phyloP scores from a whole-genome alignment of 1,140 invertebrate species.

The Drosophila sulfurigaster region DNA sequence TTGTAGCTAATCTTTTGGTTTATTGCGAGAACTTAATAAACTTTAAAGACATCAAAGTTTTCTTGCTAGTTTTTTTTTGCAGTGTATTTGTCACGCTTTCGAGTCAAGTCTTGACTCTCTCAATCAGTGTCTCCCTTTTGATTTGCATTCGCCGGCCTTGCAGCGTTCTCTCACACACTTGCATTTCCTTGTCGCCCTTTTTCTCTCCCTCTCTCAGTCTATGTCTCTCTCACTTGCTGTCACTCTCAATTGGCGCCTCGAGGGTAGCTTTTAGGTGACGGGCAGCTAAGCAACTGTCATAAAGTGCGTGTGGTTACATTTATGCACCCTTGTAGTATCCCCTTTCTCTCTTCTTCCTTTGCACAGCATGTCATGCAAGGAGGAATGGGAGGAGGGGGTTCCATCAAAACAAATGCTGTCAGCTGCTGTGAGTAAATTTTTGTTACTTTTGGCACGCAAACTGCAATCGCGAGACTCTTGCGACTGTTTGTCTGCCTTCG shows the following conservation, averaged over 20 bases:
- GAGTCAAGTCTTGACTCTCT: conserved; percentile 1
- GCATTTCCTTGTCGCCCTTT: conserved; percentile 1
- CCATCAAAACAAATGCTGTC: conserved; percentile 43
- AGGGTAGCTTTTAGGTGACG: conserved; percentile 25
- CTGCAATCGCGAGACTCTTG: conserved; percentile 48
- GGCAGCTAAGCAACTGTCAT: conserved; percentile 45
- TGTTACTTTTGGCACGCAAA: conserved; percentile 60
- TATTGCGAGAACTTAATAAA: not conserved
- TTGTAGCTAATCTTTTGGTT: not conserved
- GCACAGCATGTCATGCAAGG: not conserved
- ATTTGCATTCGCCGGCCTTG: conserved; percentile 37
- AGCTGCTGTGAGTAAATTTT: conserved; percentile 45
- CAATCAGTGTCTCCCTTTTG: not conserved
- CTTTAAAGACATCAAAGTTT: not conserved
- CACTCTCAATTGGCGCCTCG: not conserved
- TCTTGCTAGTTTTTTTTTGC: not conserved
- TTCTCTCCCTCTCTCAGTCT: conserved; percentile 13
- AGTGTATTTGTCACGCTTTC: conserved; percentile 40
- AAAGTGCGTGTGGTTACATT: conserved; percentile 51
- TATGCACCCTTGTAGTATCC: not conserved
- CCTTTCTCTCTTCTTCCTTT: not conserved
- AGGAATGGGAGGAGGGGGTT: not conserved
- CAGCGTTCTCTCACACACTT: conserved; percentile 12
- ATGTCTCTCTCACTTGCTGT: not conserved
- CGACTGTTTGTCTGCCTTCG: conserved; percentile 75